Evolutionary conservation across 2,888 invertebrate species (phyloP), one percentile per base, ranked within the genome.

Genomic region (Parnassius smintheus): DNA sequence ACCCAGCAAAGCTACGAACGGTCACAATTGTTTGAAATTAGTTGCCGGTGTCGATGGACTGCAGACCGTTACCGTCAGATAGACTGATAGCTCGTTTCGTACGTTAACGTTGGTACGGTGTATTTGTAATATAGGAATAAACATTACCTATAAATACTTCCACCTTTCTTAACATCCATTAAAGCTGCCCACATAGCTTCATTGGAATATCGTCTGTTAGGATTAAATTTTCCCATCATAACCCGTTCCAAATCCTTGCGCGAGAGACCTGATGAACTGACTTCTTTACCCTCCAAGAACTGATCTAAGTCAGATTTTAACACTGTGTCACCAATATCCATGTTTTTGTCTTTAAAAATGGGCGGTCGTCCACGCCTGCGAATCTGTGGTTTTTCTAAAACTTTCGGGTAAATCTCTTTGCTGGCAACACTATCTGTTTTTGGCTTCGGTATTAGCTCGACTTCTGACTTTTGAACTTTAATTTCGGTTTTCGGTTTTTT

Each of bases 141-240:
- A n/a, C 63, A 81, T 77, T 52, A 93, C 93, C 92, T 90, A 68
- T 93, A 93, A 68, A 94, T 93, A 74, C 93, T 93, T 1, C 93
- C 93, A 1, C 93, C 93, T 64, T 91, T 88, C 69, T 93, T 93
- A 0, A 93, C 93, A 65, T 93, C 93, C 93, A 93, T 93, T 1
- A 93, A 77, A 1, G 93, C 93, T 1, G 92, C 91, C 90, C 93
- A 93, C 84, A 93, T 89, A 0, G 93, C 92, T 63, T 93, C 91
- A 62, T 92, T 92, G 0, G 92, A 92, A 65, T 92, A 92, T 61
- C 92, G 75, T 50, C 92, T 74, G 53, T 92, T 92, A 18, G 92
- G 92, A 65, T 92, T 92, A 46, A 91, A 92, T 65, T 92, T 92
- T 0, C 92, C 92, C 92, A 92, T 91, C 92, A 92, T 92, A 0